Evolutionary conservation across 2,888 invertebrate genomes (phyloP).

Genomic region (Tenthredo amoena): DNA sequence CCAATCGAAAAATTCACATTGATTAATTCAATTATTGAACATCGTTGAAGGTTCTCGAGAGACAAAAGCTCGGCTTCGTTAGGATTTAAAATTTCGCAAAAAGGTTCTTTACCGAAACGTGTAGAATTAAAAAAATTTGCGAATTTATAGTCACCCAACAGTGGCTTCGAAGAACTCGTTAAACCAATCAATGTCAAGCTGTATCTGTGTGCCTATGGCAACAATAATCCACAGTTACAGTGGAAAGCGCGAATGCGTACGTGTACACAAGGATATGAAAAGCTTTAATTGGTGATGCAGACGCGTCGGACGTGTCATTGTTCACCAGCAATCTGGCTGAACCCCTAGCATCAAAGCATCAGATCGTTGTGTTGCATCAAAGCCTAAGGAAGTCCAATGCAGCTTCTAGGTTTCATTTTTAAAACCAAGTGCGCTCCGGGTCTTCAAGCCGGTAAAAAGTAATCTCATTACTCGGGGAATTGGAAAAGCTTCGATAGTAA

Average conservation of each 20-base stretch:
- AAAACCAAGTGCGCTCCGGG: not conserved
- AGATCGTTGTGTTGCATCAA: not conserved
- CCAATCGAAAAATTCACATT: not conserved
- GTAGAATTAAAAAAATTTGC: not conserved
- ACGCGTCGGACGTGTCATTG: not conserved
- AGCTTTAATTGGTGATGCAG: slow-evolving; percentile 23
- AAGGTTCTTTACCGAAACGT: not conserved
- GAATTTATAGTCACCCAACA: not conserved
- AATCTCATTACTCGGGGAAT: not conserved
- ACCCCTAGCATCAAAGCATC: not conserved
- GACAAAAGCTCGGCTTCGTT: not conserved
- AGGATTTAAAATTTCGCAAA: not conserved
- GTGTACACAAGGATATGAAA: slow-evolving; percentile 15
- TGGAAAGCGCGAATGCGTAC: not conserved
- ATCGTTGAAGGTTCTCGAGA: not conserved
- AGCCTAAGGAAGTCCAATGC: not conserved
- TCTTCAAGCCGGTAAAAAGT: not conserved
- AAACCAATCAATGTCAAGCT: slow-evolving; percentile 14
- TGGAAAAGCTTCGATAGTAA: not conserved
- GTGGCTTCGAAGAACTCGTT: slow-evolving; percentile 6
- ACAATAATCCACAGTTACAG: slow-evolving; percentile 30
- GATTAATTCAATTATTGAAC: not conserved
- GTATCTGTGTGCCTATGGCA: slow-evolving; percentile 41
- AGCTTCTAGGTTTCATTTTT: not conserved
- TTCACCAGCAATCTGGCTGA: not conserved